Base-by-base conservation (phyloP, 2,888 invertebrate genomes). In the Pseudococcus longispinus region DNA sequence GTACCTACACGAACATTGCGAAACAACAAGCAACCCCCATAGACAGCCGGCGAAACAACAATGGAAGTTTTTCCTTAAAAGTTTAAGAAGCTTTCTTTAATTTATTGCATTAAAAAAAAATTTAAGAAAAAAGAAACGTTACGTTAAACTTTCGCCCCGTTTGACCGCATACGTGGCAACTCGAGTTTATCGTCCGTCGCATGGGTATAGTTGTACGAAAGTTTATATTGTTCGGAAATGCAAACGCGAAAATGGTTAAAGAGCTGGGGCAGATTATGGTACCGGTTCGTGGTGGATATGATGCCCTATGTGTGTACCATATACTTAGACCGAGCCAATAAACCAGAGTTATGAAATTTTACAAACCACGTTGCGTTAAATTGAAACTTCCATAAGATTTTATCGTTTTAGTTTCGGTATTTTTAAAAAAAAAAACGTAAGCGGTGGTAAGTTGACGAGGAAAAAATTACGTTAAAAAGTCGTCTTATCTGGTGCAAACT, bases 201-300 rank as follows among this genome's bases (percentile, higher is more conserved):
- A 29, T 70, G 70, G 70, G 70, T 70, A 70, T 70, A 70, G 29
- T 70, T 70, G n/a, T 29, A 70, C 29, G 70, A 29, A 70, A 70
- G 18, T 70, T 70, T 70, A 70, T 70, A 70, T 70, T 70, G 70
- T 70, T 70, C 70, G 70, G 70, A 70, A 70, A 70, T 70, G 70
- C 70, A 70, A 70, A 70, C 70, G 70, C 70, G 32, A 70, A 70
- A 29, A 29, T 29, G 15, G 70, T 29, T 29, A 29, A 70, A 26
- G 8, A 29, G 29, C 70, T 70, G 2, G 20, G 9, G 29, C 70
- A 29, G 29, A 29, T 13, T 70, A 70, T 70, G 70, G 70, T 15
- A 70, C 70, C 29, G 70, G 70, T 29, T 70, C 70, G 13, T 29
- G 29, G 70, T 18, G 15, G 18, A 51, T 51, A 51, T 51, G 51